A percentile compares a stretch with the other conserved stretches of the same genome.
phyloP scores from a whole-genome alignment of 2,797 vertebrate genomes.

The Typhlichthys eigenmanni region DNA sequence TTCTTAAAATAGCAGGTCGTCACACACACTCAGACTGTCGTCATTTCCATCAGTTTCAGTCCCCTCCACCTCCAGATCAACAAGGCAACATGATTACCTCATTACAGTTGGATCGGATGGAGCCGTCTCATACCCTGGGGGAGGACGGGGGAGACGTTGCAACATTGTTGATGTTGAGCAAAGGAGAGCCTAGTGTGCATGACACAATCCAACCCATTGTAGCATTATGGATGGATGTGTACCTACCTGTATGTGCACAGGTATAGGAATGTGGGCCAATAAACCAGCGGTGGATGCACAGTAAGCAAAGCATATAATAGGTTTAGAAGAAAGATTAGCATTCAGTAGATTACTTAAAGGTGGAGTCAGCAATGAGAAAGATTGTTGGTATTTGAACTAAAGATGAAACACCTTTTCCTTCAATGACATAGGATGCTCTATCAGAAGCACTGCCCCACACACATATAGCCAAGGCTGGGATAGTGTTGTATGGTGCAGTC shows the following conservation, averaged over 20 bases:
- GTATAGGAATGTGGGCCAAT: constrained; percentile 2
- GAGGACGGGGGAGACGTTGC: constrained; percentile 10
- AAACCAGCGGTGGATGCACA: constrained; percentile 10
- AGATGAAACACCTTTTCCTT: too few relatives aligned
- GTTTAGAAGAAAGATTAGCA: not conserved
- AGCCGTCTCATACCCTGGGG: constrained; percentile 47
- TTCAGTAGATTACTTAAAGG: not conserved
- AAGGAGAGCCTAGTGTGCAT: constrained; percentile 46
- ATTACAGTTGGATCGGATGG: constrained; percentile 67
- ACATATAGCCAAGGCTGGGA: too few relatives aligned
- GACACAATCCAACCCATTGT: constrained; percentile 55
- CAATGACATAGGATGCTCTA: not conserved
- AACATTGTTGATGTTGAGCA: constrained; percentile 63
- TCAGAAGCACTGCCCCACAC: not conserved
- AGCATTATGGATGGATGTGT: constrained; percentile 38
- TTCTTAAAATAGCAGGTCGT: too few relatives aligned
- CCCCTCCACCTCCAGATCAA: constrained; percentile 44
- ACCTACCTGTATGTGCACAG: constrained; percentile 7
- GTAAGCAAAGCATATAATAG: constrained; percentile 1
- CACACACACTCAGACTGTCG: constrained; percentile 1
- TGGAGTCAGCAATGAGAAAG: too few relatives aligned
- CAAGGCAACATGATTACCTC: constrained; percentile 66
- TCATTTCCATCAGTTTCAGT: constrained; percentile 35
- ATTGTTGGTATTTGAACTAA: too few relatives aligned
- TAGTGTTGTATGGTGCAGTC: too few relatives aligned